Percentiles rank a stretch among this genome's conserved stretches.
Conservation (phyloP, 2,797 vertebrate species). For the Protonibea diacanthus region DNA sequence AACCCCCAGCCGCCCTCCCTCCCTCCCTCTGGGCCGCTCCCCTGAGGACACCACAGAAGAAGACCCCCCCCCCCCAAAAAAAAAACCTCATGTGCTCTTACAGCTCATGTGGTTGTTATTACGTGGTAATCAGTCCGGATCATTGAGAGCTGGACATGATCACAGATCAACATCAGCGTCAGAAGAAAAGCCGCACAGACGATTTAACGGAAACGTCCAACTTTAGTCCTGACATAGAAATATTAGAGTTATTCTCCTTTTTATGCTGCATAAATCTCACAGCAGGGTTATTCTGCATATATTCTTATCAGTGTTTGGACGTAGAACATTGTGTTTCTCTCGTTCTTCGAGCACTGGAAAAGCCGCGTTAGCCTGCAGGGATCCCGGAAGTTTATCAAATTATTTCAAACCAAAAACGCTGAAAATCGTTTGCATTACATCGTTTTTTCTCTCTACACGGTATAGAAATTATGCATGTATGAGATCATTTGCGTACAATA, state of each 20-base stretch:
- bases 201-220: not conserved
- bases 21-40: not conserved
- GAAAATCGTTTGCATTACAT: slow-evolving; percentile 15
- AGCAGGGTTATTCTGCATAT: too few relatives aligned
- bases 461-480: not conserved
- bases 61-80: slow-evolving; percentile 19
- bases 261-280: not conserved
- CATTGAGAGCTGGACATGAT: slow-evolving; percentile 5
- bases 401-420: not conserved
- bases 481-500: not conserved
- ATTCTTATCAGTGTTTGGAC: not conserved
- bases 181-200: not conserved
- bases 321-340: not conserved
- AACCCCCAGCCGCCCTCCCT: not conserved
- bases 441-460: not conserved
- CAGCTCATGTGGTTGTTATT: slow-evolving; percentile 62
- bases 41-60: slow-evolving; percentile 56
- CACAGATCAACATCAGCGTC: not conserved
- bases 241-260: not conserved
- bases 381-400: slow-evolving; percentile 13
- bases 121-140: slow-evolving; percentile 42
- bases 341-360: too few relatives aligned
- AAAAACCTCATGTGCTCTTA: slow-evolving; percentile 12
- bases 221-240: not conserved
- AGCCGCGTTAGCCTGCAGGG: not conserved